Evolutionary conservation across 2,888 invertebrate species (phyloP), one percentile per base, ranked within the genome.

Genomic region (Drosophila bunnanda): DNA sequence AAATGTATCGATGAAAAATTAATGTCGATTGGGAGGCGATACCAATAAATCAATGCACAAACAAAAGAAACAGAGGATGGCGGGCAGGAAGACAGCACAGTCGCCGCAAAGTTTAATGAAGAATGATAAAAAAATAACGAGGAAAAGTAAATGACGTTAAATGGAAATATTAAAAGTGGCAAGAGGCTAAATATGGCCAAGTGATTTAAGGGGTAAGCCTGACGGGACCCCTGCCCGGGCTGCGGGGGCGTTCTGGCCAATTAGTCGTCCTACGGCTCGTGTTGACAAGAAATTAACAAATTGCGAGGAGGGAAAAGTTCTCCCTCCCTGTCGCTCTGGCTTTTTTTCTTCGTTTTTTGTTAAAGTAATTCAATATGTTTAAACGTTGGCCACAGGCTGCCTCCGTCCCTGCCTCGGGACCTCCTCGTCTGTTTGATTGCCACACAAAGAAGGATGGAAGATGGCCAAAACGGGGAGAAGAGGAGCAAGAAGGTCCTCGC

Each of bases 261-360:
- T 76, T 76, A 76, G 76, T 72, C 56, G 72, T 72, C 53, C 43
- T 60, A 48, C 41, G 55, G 43, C 41, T 46, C 72, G 67, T 85
- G 82, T 84, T 82, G 88, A 87, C 82, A 79, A 76, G 70, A 87
- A 82, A 82, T 84, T 87, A 87, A 84, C 82, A 79, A 83, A 84
- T 84, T 87, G 72, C 76, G 50, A 54, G 28, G 32, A 28, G 43
- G 50, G 43, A 38, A 48, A 28, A 43, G 17, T 25, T 46, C 28
- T 7, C 22, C 20, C 48, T 34, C 20, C 36, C 20, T 17, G 12
- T 12, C 39, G 22, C 17, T 39, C 25, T 25, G 3, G 2, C 4
- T 32, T 44, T 36, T 10, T 20, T 17, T 46, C n/a, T n/a, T n/a
- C 25, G n/a, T 12, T 52, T 59, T 64, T 68, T 65, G 55, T 64